Base-by-base conservation (phyloP, 2,888 invertebrate genomes). In the Polyploca ridens region DNA sequence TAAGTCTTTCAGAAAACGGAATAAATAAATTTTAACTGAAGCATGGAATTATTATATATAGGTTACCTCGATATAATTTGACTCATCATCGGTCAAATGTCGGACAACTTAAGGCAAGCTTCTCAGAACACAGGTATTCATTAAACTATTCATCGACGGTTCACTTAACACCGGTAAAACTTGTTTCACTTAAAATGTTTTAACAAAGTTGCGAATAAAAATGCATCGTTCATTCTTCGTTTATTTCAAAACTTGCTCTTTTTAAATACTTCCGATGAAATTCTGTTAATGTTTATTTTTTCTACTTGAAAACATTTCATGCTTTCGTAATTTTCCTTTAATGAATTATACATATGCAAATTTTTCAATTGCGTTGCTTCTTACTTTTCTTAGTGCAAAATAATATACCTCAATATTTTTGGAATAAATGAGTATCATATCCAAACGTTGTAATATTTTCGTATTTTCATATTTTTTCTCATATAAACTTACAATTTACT, bases 181-280 rank as follows among this genome's bases (percentile, higher is more conserved):
- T 75, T 68, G 69, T 77, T 79, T 78, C 71, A 74, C 73, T 78
- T 54, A 72, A 77, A 81, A 79, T 78, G 69, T 74, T 83, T 77
- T 74, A 64, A 57, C 67, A 67, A 69, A 74, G 70, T 75, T 68
- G 57, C 44, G 62, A 68, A 66, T 57, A 77, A 77, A 77, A 79
- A 69, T 63, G 60, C 64, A 66, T 69, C 69, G 64, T 73, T 66
- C 49, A 70, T 73, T 76, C 73, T 76, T 74, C 72, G 71, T 33
- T 16, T 58, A 58, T 33, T 14, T 58, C n/a, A 14, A 19, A 33
- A 58, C n/a, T 33, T 46, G n/a, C n/a, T n/a, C n/a, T n/a, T n/a
- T n/a, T n/a, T n/a, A n/a, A n/a, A n/a, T n/a, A n/a, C n/a, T n/a
- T n/a, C n/a, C n/a, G n/a, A n/a, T n/a, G n/a, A n/a, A n/a, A n/a